Percentiles rank a stretch among this genome's conserved stretches.
phyloP scores from a whole-genome alignment of 2,888 invertebrate species.

The Mylabris sibirica region DNA sequence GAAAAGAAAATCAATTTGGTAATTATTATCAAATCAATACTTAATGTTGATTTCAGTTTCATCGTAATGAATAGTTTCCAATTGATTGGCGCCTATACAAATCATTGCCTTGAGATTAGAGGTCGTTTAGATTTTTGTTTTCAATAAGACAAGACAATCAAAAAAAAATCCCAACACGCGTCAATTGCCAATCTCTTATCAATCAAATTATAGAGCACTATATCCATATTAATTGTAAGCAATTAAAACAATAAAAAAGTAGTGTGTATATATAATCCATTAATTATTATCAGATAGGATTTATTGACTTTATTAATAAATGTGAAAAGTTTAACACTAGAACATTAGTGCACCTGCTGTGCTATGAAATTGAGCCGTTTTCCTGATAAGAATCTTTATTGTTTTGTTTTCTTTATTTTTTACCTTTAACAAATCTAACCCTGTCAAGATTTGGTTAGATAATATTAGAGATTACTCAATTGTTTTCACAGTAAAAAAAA shows the following conservation, averaged over 20 bases:
- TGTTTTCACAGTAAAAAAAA: neutral
- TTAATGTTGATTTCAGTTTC: slow-evolving; percentile 12
- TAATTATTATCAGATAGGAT: neutral
- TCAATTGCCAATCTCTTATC: slow-evolving; percentile 23
- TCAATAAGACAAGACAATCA: neutral
- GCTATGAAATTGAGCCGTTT: slow-evolving; percentile 27
- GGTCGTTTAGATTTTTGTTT: slow-evolving; percentile 24
- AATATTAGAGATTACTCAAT: slow-evolving; percentile 3
- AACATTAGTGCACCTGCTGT: slow-evolving; percentile 26
- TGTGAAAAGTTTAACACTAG: slow-evolving; percentile 14
- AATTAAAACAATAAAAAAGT: slow-evolving; percentile 23
- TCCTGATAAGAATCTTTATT: slow-evolving; percentile 18
- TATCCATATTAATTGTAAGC: neutral
- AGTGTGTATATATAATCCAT: too few relatives aligned
- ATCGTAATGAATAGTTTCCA: neutral
- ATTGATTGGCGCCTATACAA: slow-evolving; percentile 10
- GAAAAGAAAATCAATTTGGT: neutral
- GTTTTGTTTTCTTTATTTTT: neutral
- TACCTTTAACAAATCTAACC: slow-evolving; percentile 15
- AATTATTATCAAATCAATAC: neutral
- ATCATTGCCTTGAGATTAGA: slow-evolving; percentile 14
- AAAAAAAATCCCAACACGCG: neutral
- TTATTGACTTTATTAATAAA: slow-evolving; percentile 6
- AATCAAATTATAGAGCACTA: slow-evolving; percentile 14
- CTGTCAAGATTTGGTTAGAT: slow-evolving; percentile 4